Percentiles rank a stretch among this genome's conserved stretches.
Evolutionary conservation across 2,113 vertebrate genomes (phyloP).

Genomic region (Thalassoma bifasciatum): DNA sequence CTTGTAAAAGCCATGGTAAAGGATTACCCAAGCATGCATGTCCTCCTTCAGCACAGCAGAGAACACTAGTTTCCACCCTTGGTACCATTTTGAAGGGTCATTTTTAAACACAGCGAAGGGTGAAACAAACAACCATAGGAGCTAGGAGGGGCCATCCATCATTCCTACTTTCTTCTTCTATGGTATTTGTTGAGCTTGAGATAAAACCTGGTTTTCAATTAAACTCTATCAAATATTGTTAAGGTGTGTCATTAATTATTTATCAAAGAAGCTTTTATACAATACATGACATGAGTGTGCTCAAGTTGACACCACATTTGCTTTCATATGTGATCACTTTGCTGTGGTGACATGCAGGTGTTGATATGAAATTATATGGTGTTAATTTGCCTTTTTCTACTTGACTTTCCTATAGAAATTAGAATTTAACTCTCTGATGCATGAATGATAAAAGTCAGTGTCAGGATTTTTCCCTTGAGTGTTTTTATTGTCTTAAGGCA

Average conservation of each 20-base stretch:
- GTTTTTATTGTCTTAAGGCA: too few relatives aligned
- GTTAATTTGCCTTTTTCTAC: too few relatives aligned
- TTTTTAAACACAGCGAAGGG: constrained; percentile 79
- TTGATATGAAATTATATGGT: too few relatives aligned
- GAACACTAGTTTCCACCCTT: constrained; percentile 72
- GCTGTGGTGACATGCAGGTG: too few relatives aligned
- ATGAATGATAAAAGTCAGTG: too few relatives aligned
- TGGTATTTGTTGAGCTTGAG: constrained; percentile 52
- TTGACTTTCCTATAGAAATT: too few relatives aligned
- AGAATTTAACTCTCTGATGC: too few relatives aligned
- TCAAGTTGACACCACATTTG: constrained; percentile 4
- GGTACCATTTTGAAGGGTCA: constrained; percentile 76
- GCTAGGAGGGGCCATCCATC: constrained; percentile 72
- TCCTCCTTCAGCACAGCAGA: constrained; percentile 60
- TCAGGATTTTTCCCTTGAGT: too few relatives aligned
- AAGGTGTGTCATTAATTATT: constrained; percentile 40
- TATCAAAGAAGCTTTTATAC: constrained; percentile 29
- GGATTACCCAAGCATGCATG: constrained; percentile 73
- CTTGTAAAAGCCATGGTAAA: constrained; percentile 66
- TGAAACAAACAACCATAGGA: constrained; percentile 73
- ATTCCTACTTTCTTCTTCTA: constrained; percentile 61
- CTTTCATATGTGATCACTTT: too few relatives aligned
- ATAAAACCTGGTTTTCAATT: constrained; percentile 71
- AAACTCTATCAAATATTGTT: constrained; percentile 52
- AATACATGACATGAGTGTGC: not conserved